These are phyloP conservation scores for Platyscapa corneri DNA, from an alignment of 1,140 invertebrate genomes.

Conservation along the genomic window DNA sequence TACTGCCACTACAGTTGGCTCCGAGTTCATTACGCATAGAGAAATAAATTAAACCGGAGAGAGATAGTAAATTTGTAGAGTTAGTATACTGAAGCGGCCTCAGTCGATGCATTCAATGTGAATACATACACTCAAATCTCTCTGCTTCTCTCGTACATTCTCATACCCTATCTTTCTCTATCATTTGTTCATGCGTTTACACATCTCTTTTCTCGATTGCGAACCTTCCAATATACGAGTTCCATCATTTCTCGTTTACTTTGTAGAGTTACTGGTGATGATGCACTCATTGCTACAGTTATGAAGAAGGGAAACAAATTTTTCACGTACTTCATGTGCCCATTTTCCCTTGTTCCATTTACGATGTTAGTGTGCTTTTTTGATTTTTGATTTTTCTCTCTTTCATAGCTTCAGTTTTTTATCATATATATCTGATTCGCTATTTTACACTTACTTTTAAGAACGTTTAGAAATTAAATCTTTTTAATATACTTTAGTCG, in stretches of 20 bases:
- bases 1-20: too few species aligned
- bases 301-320: background rate
- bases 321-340: too few species aligned
- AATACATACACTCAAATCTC: background rate
- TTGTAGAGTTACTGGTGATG: background rate
- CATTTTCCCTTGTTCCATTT: too few species aligned
- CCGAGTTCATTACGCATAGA: background rate
- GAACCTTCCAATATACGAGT: slow-evolving; percentile 4
- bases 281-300: background rate
- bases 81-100: background rate
- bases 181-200: background rate
- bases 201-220: slow-evolving; percentile 24
- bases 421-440: too few species aligned
- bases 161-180: background rate
- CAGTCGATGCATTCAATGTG: background rate
- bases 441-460: too few species aligned
- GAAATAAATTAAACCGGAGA: background rate
- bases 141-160: background rate
- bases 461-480: too few species aligned
- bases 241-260: slow-evolving; percentile 37
- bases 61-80: background rate
- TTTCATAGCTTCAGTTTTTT: too few species aligned
- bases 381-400: too few species aligned
- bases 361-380: too few species aligned
- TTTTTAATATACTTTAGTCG: too few species aligned